Evolutionary conservation across 2,113 vertebrate species (phyloP).

Genomic region (Quiscalus mexicanus): DNA sequence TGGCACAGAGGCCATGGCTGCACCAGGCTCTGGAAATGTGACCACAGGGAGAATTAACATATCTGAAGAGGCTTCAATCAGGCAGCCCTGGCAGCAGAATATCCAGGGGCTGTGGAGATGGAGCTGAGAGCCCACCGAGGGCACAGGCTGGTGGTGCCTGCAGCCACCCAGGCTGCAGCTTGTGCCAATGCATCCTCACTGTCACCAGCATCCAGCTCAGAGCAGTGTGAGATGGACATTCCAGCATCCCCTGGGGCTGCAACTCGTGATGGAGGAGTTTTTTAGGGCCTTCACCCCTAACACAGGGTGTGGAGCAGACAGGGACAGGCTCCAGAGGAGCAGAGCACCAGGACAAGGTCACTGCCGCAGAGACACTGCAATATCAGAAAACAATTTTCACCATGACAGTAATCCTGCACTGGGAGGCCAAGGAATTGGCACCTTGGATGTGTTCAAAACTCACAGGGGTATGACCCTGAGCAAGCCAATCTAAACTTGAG

Average conservation of each 20-base stretch:
- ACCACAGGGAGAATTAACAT: not conserved
- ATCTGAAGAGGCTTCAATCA: not conserved
- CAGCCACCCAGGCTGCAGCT: not conserved
- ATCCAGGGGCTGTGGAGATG: not conserved
- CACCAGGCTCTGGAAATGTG: not conserved
- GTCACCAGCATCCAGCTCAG: not conserved
- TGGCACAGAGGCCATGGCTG: not conserved
- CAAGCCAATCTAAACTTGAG: not conserved
- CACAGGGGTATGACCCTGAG: not conserved
- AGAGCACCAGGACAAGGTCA: not conserved
- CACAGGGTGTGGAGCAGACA: rapidly evolving
- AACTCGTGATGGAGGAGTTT: not conserved
- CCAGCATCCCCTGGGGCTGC: not conserved
- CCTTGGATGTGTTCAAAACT: not conserved
- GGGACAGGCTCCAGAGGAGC: not conserved
- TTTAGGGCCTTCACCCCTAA: not conserved
- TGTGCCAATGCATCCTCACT: not conserved
- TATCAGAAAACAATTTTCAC: not conserved
- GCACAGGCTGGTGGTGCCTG: rapidly evolving
- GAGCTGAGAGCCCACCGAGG: not conserved
- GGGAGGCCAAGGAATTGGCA: not conserved
- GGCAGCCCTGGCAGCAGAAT: not conserved
- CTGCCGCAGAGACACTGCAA: not conserved
- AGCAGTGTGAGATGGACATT: not conserved
- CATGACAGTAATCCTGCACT: not conserved